phyloP scores from a whole-genome alignment of 2,113 vertebrate genomes.

The Eclectus roratus region DNA sequence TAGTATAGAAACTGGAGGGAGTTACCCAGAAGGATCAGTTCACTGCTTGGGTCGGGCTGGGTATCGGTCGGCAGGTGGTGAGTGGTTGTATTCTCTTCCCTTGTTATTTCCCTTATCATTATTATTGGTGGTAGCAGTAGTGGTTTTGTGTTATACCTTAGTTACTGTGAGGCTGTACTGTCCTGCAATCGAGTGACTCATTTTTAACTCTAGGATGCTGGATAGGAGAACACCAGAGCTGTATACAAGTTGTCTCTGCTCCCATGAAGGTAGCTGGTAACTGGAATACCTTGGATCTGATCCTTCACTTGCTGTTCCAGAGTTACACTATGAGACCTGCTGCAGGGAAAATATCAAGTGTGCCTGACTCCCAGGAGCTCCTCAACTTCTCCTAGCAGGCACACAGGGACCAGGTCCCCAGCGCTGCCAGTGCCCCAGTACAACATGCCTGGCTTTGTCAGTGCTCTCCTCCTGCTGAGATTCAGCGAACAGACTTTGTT shows the following conservation, averaged over 20 bases:
- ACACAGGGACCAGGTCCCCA: fast-evolving
- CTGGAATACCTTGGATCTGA: fast-evolving
- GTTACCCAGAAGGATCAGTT: no score
- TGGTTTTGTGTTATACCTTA: no score
- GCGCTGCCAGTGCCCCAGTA: fast-evolving
- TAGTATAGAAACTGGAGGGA: no score
- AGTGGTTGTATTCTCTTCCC: no score
- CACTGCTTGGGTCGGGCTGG: no score
- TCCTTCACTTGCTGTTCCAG: background rate
- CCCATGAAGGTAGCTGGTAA: background rate
- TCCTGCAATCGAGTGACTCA: fast-evolving
- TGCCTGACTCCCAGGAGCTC: background rate
- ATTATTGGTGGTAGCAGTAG: no score
- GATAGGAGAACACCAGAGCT: background rate
- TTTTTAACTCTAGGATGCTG: background rate
- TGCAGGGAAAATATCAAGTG: background rate
- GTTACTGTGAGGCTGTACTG: background rate
- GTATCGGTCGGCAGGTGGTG: no score
- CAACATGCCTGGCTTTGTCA: background rate
- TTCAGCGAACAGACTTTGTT: background rate
- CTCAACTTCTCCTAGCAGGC: background rate
- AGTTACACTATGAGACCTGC: background rate
- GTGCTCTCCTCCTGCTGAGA: background rate
- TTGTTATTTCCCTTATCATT: no score
- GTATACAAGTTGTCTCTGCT: background rate